These are phyloP conservation scores for Pterophyllum scalare DNA, from an alignment of 2,113 vertebrate genomes.

Conservation along the genomic window DNA sequence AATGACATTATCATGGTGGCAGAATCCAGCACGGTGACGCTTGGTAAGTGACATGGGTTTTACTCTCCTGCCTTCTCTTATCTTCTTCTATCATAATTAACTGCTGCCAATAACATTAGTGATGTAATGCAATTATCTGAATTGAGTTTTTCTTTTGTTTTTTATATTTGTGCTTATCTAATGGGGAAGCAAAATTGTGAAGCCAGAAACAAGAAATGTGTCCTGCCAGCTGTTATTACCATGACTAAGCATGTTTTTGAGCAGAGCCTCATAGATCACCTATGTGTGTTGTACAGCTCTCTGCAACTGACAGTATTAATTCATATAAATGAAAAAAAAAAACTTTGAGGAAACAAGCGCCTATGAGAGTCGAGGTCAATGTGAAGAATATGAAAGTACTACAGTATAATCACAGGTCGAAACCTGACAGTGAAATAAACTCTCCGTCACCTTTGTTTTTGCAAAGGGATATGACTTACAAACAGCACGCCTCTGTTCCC, in stretches of 20 bases:
- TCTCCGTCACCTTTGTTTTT: background rate
- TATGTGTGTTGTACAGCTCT: background rate
- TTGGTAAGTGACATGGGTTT: slow-evolving; percentile 59
- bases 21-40: slow-evolving; percentile 52
- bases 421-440: background rate
- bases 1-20: slow-evolving; percentile 70
- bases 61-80: background rate
- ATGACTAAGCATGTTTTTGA: background rate
- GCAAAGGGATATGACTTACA: background rate
- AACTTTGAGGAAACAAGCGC: too few relatives aligned
- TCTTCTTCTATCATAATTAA: background rate
- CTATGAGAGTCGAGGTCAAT: background rate
- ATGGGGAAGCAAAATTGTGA: background rate
- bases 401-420: background rate
- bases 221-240: background rate
- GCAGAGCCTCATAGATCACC: background rate
- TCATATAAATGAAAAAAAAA: background rate
- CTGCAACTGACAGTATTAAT: background rate
- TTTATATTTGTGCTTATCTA: background rate
- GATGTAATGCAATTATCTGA: background rate
- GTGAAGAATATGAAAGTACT: background rate
- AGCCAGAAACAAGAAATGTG: background rate
- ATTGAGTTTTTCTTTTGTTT: background rate
- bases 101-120: background rate
- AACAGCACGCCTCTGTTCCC: background rate